Conservation (phyloP, 1,140 invertebrate species). For the Scaptomyza pallida region DNA sequence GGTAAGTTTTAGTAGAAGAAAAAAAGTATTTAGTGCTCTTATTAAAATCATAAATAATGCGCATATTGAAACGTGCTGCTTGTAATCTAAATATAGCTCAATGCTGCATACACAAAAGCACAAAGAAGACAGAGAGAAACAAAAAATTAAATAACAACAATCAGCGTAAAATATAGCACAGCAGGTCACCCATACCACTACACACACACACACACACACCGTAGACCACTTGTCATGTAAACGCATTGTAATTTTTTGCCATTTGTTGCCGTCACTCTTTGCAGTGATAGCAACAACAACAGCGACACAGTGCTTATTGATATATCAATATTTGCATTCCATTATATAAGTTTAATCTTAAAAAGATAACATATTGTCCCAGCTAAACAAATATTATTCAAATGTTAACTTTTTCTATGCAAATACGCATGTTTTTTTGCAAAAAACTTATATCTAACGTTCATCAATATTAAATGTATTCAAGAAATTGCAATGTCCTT, state of each 20-base stretch:
- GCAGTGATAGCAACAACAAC: constrained; percentile 8
- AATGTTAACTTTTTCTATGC: neutral
- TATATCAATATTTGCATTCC: neutral
- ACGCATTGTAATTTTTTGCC: constrained; percentile 44
- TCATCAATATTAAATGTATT: neutral
- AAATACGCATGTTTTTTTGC: neutral
- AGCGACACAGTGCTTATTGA: constrained; percentile 16
- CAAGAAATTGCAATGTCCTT: no score
- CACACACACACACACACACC: neutral
- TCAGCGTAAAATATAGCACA: constrained; percentile 56
- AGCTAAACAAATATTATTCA: neutral
- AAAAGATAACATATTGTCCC: neutral
- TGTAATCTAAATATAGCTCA: constrained; percentile 56
- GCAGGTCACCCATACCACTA: constrained; percentile 49
- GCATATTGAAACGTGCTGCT: constrained; percentile 59
- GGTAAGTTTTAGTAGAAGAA: constrained; percentile 85
- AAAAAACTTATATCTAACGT: no score
- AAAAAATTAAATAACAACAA: constrained; percentile 49
- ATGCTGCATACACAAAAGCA: constrained; percentile 29
- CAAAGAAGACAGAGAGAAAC: constrained; percentile 14
- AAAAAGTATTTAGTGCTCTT: constrained; percentile 14
- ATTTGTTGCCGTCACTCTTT: constrained; percentile 64
- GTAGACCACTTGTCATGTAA: neutral
- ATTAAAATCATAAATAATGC: constrained; percentile 52
- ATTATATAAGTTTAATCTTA: neutral